Evolutionary conservation across 2,888 invertebrate species (phyloP).

Genomic region (Hydraecia micacea): DNA sequence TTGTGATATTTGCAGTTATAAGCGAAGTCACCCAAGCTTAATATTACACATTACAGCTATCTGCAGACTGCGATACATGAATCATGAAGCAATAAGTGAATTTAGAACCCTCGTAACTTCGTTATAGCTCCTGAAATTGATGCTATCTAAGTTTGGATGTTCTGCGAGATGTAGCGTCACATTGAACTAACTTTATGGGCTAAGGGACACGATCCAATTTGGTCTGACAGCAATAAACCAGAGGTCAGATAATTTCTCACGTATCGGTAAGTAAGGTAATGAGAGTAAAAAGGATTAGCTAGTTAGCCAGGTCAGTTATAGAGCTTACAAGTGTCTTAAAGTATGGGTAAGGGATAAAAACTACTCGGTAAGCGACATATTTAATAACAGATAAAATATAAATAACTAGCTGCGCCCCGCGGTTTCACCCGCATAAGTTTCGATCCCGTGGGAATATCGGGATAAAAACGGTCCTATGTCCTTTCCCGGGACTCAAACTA

Average conservation of each 20-base stretch:
- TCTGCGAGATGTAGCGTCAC: not conserved
- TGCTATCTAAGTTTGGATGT: slow-evolving; percentile 25
- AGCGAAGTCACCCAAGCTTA: not conserved
- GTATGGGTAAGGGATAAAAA: no score
- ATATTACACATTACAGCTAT: not conserved
- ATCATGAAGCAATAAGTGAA: slow-evolving; percentile 39
- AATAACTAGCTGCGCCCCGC: no score
- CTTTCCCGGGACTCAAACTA: no score
- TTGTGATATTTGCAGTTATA: not conserved
- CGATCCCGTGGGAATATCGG: no score
- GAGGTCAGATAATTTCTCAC: slow-evolving; percentile 24
- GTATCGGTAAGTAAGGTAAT: not conserved
- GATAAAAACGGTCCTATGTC: no score
- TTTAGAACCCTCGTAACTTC: slow-evolving; percentile 23
- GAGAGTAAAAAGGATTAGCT: slow-evolving; percentile 14
- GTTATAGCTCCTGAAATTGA: slow-evolving; percentile 41
- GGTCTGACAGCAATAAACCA: not conserved
- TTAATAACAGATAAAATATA: no score
- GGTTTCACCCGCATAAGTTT: no score
- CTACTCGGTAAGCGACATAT: no score
- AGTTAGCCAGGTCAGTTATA: not conserved
- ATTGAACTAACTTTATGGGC: slow-evolving; percentile 27
- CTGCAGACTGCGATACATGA: not conserved
- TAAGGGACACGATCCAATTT: slow-evolving; percentile 28
- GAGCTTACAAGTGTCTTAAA: not conserved